Conservation (phyloP, 1,140 invertebrate species). For the Drosophila chauvacae region DNA sequence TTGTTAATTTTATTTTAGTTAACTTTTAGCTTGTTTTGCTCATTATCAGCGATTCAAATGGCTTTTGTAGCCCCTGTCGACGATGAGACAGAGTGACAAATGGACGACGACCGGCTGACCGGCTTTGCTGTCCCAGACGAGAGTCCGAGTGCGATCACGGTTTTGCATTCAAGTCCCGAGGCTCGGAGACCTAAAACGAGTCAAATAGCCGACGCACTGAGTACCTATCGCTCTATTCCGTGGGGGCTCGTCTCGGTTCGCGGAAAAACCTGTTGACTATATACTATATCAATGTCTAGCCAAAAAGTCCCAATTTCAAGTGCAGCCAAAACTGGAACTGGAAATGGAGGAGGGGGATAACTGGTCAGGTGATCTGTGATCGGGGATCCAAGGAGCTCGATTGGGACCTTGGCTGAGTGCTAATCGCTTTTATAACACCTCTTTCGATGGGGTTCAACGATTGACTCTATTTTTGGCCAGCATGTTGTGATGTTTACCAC, state of each 20-base stretch:
- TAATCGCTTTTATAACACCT: conserved; percentile 4
- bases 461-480: conserved; percentile 29
- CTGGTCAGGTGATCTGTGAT: conserved; percentile 25
- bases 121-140: conserved; percentile 34
- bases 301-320: conserved; percentile 14
- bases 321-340: conserved; percentile 12
- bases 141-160: background rate
- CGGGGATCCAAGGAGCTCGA: conserved; percentile 11
- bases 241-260: conserved; percentile 47
- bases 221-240: conserved; percentile 22
- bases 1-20: conserved; percentile 21
- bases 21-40: conserved; percentile 51
- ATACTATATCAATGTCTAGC: conserved; percentile 4
- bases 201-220: conserved; percentile 10
- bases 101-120: conserved; percentile 23
- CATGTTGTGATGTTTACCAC: conserved; percentile 30
- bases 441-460: conserved; percentile 15
- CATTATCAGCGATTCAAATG: conserved; percentile 61
- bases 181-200: conserved; percentile 4
- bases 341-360: background rate
- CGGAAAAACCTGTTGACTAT: conserved; percentile 23
- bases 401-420: conserved; percentile 5
- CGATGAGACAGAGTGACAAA: conserved; percentile 23
- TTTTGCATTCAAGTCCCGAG: conserved; percentile 29
- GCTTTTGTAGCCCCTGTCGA: conserved; percentile 21